Base-by-base conservation (phyloP, 2,888 invertebrate species). In the Mythimna vitellina region DNA sequence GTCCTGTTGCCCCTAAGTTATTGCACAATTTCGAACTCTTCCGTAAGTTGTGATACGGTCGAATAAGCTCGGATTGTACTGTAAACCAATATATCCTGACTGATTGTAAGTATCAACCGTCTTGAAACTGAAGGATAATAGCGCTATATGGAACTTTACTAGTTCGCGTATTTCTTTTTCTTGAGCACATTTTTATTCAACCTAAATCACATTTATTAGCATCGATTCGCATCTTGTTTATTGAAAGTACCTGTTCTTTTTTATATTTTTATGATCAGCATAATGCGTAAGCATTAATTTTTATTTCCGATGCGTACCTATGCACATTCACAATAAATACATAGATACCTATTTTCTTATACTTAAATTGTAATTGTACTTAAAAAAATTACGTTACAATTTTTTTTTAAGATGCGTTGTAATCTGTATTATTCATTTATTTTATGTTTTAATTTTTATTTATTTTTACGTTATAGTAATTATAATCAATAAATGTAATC, bases 71-170 rank as follows among this genome's bases (percentile, higher is more conserved):
- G 32, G 17, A 67, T 54, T 22, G 32, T 32, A 42, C 20, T 14
- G 14, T 38, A 60, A 60, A 60, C 17, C 22, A 6, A 20, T 22
- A 42, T 58, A 58, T 51, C 49, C 57, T 58, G 57, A 70, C n/a
- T 38, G 70, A 70, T 57, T 22, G 17, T 49, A 20, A n/a, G 46
- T 67, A 42, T n/a, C 25, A 49, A 12, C 49, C 9, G 3, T 38
- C 14, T 49, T 6, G 35, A 49, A 29, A 49, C n/a, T 35, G 12
- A 6, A n/a, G 10, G n/a, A 70, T 57, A 57, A 9, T 70, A 17
- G 10, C 5, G 5, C 9, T 65, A 42, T 54, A 32, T 14, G 8
- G 29, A 53, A 22, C 42, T 1, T 46, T 9, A 20, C n/a, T n/a
- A n/a, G 14, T 35, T 61, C 1, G 22, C 22, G 32, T 29, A 42